Percentiles rank a stretch among this genome's conserved stretches.
These are phyloP conservation scores for Troides helena DNA, from an alignment of 2,888 invertebrate species.

Conservation along the genomic window DNA sequence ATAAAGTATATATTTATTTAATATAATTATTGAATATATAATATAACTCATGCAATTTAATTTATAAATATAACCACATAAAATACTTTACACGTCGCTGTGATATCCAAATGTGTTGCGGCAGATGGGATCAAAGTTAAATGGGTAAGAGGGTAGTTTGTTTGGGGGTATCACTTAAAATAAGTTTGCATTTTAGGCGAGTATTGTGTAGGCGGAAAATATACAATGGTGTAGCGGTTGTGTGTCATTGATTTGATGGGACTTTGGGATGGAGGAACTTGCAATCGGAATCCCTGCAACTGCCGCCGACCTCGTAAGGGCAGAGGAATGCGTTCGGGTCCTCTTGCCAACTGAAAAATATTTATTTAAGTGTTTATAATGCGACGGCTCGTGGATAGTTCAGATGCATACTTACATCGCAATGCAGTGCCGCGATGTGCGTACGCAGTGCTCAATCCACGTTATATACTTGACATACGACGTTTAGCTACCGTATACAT, in stretches of 20 bases:
- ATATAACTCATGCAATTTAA: constrained; percentile 22
- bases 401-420: constrained; percentile 66
- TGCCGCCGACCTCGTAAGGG: constrained; percentile 74
- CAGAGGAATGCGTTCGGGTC: constrained; percentile 75
- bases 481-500: constrained; percentile 42
- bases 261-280: constrained; percentile 70
- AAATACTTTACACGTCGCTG: constrained; percentile 74
- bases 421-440: constrained; percentile 50
- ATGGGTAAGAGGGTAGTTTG: too few species aligned
- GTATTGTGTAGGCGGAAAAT: constrained; percentile 26
- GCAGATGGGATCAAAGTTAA: constrained; percentile 39
- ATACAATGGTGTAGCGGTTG: constrained; percentile 39
- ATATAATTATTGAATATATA: constrained; percentile 25
- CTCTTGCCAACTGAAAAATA: constrained; percentile 70
- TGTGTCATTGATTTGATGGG: constrained; percentile 55
- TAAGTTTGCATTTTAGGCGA: constrained; percentile 27
- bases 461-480: constrained; percentile 40
- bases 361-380: constrained; percentile 37
- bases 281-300: constrained; percentile 76
- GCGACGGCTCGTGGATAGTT: constrained; percentile 46
- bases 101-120: constrained; percentile 51
- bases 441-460: constrained; percentile 59
- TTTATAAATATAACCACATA: constrained; percentile 38
- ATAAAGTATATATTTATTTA: constrained; percentile 4
- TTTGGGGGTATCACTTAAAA: constrained; percentile 6